phyloP scores from a whole-genome alignment of 2,888 invertebrate species.

The Cantharis nigra region DNA sequence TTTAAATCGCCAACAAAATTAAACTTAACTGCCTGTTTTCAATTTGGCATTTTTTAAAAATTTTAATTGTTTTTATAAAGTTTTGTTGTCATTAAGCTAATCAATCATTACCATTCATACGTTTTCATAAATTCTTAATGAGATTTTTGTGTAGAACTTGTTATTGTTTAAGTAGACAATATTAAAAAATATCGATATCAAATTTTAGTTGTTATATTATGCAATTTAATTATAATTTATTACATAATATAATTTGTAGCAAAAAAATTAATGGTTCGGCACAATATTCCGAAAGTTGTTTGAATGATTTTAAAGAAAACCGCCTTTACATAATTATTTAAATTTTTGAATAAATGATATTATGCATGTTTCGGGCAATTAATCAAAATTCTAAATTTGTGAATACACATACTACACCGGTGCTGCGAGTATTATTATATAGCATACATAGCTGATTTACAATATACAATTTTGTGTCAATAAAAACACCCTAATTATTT shows the following conservation, averaged over 20 bases:
- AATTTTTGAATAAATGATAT: not conserved
- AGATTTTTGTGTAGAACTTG: not conserved
- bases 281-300: not conserved
- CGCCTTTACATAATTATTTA: not conserved
- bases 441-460: not conserved
- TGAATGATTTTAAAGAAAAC: not conserved
- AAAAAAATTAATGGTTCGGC: not conserved
- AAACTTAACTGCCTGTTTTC: not conserved
- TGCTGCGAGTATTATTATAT: not conserved
- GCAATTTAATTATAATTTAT: not conserved
- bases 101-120: not conserved
- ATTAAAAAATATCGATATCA: not conserved
- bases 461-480: not conserved
- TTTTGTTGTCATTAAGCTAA: not conserved
- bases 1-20: too few relatives aligned
- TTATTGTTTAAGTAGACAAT: not conserved
- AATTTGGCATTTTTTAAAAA: not conserved
- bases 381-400: not conserved
- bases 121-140: not conserved
- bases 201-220: not conserved
- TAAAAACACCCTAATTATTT: slow-evolving; percentile 7
- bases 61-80: not conserved
- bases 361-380: not conserved
- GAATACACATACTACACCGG: not conserved
- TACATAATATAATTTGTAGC: not conserved